Conservation (phyloP, 92 coral and sea anemone species). For the Phenganax subtilis region DNA sequence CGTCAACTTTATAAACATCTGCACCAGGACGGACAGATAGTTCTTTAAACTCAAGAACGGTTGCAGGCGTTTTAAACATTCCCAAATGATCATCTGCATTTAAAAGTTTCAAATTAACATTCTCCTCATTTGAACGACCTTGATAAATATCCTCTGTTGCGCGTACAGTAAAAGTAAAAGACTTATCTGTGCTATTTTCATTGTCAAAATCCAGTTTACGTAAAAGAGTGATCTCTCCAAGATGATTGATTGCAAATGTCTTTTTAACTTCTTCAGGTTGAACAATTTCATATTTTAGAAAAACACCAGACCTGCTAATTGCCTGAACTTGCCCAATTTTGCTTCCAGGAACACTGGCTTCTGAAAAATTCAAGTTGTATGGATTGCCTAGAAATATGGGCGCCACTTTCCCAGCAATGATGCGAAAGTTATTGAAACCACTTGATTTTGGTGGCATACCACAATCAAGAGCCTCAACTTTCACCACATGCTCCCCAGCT, state of each 20-base stretch:
- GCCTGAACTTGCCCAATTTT: conserved; percentile 4
- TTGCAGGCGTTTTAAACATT: conserved; percentile 34
- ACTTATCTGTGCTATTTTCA: conserved; percentile 10
- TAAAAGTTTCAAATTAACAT: conserved; percentile 5
- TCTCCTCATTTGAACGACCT: neutral
- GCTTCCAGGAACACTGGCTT: conserved; percentile 62
- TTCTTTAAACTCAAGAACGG: neutral
- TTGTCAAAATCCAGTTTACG: conserved; percentile 65
- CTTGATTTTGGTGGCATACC: conserved; percentile 48
- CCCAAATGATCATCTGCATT: conserved; percentile 40
- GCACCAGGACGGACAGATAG: neutral
- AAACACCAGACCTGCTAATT: too few relatives aligned
- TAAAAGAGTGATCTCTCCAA: conserved; percentile 59
- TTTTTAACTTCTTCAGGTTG: conserved; percentile 22
- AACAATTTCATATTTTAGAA: too few relatives aligned
- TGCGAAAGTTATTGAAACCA: conserved; percentile 35
- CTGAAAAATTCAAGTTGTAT: conserved; percentile 53
- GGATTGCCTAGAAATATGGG: conserved; percentile 61
- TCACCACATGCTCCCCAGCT: conserved; percentile 44
- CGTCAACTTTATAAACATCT: conserved; percentile 22
- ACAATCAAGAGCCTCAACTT: conserved; percentile 60
- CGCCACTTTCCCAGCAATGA: conserved; percentile 60
- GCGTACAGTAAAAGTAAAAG: conserved; percentile 1
- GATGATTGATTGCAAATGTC: conserved; percentile 60
- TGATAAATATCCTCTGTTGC: conserved; percentile 6